Conservation (phyloP, 2,113 vertebrate species). For the Rhizomys pruinosus region DNA sequence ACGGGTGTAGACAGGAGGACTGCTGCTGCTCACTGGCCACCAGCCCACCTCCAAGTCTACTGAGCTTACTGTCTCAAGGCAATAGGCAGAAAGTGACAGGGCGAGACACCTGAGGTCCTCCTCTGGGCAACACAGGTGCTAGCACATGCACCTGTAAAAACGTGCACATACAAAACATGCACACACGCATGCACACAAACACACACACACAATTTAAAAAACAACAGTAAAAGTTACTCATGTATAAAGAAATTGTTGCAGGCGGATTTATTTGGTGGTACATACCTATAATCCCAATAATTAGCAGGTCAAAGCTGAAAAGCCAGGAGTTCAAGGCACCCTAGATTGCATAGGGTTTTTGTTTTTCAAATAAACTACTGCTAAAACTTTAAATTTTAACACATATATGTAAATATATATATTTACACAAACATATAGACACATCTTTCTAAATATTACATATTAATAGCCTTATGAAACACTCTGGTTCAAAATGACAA, state of each 20-base stretch:
- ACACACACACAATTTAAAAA: no score
- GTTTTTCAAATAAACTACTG: neutral
- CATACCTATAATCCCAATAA: neutral
- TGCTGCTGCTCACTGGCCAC: neutral
- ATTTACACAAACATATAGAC: neutral
- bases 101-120: neutral
- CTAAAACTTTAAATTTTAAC: constrained; percentile 21
- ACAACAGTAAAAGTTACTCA: neutral
- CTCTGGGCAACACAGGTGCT: no score
- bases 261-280: neutral
- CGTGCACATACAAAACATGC: no score
- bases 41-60: neutral
- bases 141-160: neutral
- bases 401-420: neutral
- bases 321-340: neutral
- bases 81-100: neutral
- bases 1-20: neutral
- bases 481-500: neutral
- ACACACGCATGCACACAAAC: neutral
- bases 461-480: neutral
- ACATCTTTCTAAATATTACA: constrained; percentile 46
- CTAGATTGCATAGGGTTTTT: neutral
- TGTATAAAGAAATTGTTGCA: constrained; percentile 25
- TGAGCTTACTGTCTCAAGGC: neutral
- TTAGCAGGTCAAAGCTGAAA: neutral